Conservation (phyloP, 1,140 invertebrate species). For the Pachypeltis micranthus region DNA sequence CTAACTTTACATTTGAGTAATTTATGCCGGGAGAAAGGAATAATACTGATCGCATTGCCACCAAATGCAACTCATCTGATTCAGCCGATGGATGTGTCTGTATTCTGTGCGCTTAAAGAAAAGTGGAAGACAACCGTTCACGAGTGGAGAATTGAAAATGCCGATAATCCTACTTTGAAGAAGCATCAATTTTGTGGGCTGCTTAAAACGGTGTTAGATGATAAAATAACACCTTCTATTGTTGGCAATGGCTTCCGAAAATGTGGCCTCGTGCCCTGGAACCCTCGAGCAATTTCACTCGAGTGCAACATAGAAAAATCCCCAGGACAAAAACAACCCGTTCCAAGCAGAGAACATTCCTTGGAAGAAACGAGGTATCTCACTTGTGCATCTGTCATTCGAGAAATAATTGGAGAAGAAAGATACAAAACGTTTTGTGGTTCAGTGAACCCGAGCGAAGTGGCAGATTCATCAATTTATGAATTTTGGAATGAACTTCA, state of each 20-base stretch:
- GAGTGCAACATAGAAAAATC: not conserved
- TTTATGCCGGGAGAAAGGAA: slow-evolving; percentile 34
- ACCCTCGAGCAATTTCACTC: not conserved
- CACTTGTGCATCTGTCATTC: not conserved
- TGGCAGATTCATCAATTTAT: slow-evolving; percentile 3
- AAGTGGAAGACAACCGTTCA: slow-evolving; percentile 31
- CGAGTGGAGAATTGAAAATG: slow-evolving; percentile 22
- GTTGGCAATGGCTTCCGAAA: slow-evolving; percentile 14
- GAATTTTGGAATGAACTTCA: slow-evolving; percentile 8
- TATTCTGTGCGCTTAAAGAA: slow-evolving; percentile 33
- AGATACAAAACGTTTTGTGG: not conserved
- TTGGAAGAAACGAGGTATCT: not conserved
- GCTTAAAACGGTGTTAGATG: slow-evolving; percentile 10
- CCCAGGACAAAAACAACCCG: not conserved
- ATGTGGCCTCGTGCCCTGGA: slow-evolving; percentile 11
- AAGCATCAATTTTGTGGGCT: slow-evolving; percentile 18
- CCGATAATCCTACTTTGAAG: slow-evolving; percentile 25
- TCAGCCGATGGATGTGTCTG: slow-evolving; percentile 35
- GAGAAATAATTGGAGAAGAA: not conserved
- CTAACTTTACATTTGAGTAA: slow-evolving; percentile 31
- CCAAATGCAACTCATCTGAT: slow-evolving; percentile 38
- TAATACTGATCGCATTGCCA: slow-evolving; percentile 34
- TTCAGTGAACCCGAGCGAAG: slow-evolving; percentile 2
- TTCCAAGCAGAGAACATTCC: not conserved
- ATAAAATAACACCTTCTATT: not conserved